Evolutionary conservation across 2,888 invertebrate species (phyloP).

Genomic region (Diachrysia chrysitis): DNA sequence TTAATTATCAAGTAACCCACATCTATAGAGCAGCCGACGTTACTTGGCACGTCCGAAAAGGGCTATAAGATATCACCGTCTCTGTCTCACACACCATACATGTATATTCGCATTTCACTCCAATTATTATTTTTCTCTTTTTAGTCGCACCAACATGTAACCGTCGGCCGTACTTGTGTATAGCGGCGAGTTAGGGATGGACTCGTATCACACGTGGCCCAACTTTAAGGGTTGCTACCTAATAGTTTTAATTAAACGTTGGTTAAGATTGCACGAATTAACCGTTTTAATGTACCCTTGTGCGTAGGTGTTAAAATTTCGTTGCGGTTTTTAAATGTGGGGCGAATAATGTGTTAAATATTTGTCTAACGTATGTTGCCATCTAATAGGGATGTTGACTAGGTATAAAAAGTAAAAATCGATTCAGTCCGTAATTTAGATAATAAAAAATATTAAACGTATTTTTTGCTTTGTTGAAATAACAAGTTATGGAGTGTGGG

Average conservation of each 20-base stretch:
- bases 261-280: slow-evolving; percentile 59
- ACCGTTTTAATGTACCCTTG: slow-evolving; percentile 49
- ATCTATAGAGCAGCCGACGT: slow-evolving; percentile 36
- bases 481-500: no score
- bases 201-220: slow-evolving; percentile 59
- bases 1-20: slow-evolving; percentile 68
- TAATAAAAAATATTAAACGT: no score
- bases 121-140: not conserved
- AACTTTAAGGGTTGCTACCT: slow-evolving; percentile 56
- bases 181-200: slow-evolving; percentile 45
- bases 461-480: no score
- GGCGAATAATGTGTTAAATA: not conserved
- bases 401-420: no score
- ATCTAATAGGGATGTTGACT: not conserved
- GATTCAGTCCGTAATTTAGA: no score
- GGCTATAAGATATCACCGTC: not conserved
- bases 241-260: slow-evolving; percentile 68
- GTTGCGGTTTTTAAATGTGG: slow-evolving; percentile 10
- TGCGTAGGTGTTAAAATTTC: slow-evolving; percentile 34
- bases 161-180: slow-evolving; percentile 39
- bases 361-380: not conserved
- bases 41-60: not conserved
- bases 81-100: not conserved
- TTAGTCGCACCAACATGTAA: not conserved
- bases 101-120: not conserved